These are phyloP conservation scores for Pseudoips prasinana DNA, from an alignment of 2,888 invertebrate species.

Conservation along the genomic window DNA sequence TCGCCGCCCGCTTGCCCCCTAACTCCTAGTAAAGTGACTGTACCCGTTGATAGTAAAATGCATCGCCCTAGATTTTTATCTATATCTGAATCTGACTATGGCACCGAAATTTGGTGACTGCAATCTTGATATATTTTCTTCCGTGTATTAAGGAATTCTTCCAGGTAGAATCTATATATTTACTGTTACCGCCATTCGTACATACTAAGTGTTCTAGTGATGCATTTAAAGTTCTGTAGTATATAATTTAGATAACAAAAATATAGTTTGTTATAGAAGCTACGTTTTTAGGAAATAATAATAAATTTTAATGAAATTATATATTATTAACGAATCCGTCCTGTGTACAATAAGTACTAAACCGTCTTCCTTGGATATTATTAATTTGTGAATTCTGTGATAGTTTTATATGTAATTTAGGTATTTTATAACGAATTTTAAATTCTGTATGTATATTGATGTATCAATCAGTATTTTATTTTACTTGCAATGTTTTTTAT, in stretches of 20 bases:
- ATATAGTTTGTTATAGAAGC: background rate
- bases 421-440: conserved; percentile 34
- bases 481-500: conserved; percentile 39
- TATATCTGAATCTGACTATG: conserved; percentile 82
- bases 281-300: background rate
- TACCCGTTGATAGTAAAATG: conserved; percentile 83
- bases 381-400: conserved; percentile 54
- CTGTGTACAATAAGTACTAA: conserved; percentile 40
- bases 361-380: conserved; percentile 57
- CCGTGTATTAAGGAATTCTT: too few relatives aligned
- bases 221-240: too few relatives aligned
- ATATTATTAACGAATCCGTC: conserved; percentile 57
- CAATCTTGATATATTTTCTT: conserved; percentile 31
- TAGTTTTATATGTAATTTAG: conserved; percentile 44
- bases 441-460: conserved; percentile 35
- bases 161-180: too few relatives aligned
- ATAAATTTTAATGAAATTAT: conserved; percentile 2
- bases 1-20: conserved; percentile 73
- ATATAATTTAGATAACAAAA: background rate
- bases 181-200: too few relatives aligned
- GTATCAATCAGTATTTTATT: conserved; percentile 48
- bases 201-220: too few relatives aligned
- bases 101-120: conserved; percentile 89
- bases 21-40: conserved; percentile 82
- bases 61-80: conserved; percentile 85